These are phyloP conservation scores for Cephus pygmeus DNA, from an alignment of 2,888 invertebrate species.

Conservation along the genomic window DNA sequence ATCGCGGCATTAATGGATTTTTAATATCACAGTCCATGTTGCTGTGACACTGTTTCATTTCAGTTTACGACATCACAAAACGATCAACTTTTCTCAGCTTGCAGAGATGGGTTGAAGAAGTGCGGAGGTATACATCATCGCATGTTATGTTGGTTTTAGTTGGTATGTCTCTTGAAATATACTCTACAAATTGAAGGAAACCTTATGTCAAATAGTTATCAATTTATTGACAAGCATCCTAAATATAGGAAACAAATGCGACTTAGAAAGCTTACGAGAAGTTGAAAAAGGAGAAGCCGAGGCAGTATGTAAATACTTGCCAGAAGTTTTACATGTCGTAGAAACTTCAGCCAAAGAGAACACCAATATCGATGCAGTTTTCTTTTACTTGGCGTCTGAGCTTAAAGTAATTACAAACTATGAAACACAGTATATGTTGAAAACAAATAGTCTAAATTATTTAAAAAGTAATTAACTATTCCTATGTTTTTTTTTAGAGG, in stretches of 20 bases:
- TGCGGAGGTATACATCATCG: conserved; percentile 91
- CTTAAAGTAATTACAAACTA: conserved; percentile 74
- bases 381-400: conserved; percentile 86
- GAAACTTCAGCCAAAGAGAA: conserved; percentile 94
- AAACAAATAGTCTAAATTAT: conserved; percentile 9
- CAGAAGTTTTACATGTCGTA: conserved; percentile 87
- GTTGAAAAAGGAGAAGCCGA: conserved; percentile 89
- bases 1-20: neutral
- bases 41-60: conserved; percentile 39
- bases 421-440: neutral
- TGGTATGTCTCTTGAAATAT: conserved; percentile 69
- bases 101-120: conserved; percentile 96
- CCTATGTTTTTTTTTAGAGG: conserved; percentile 69
- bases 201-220: neutral
- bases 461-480: conserved; percentile 6
- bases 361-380: conserved; percentile 90
- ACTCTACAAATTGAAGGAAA: conserved; percentile 3
- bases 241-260: conserved; percentile 82
- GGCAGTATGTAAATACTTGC: conserved; percentile 85
- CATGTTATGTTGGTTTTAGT: conserved; percentile 91
- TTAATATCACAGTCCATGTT: neutral
- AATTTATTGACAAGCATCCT: neutral
- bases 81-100: conserved; percentile 90
- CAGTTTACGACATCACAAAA: conserved; percentile 96
- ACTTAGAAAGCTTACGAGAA: conserved; percentile 82